Base-by-base conservation (phyloP, 1,140 invertebrate species). In the Drosophila nikananu region DNA sequence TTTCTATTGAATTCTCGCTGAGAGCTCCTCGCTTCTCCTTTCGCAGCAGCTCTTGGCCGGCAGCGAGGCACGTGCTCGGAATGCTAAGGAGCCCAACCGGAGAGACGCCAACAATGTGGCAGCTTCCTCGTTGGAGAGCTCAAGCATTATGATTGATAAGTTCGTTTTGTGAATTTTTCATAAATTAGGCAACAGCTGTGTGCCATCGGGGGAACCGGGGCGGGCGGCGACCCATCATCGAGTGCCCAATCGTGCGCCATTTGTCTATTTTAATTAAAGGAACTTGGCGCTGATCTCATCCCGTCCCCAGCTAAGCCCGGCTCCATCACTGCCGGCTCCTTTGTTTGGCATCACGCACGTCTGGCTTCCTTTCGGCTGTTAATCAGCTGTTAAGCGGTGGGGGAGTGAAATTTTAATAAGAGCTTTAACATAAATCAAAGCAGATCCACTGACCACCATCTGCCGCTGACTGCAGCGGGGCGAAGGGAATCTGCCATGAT, bases 101-200 rank as follows among this genome's bases (percentile, higher is more conserved):
- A 19, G 77, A 48, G 72, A 64, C 7, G 66, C 44, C 70, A 59
- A 49, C 77, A 89, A 79, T 89, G 86, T 89, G 57, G 67, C 70
- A 62, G 74, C 52, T 32, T 52, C 81, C 54, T 65, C 59, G 66
- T 35, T 48, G 41, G 25, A 63, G 46, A 54, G 79, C 67, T 66
- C 66, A 78, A 63, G 84, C 81, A 84, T 89, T 89, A 89, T 89
- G 84, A 89, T 89, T 89, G 84, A 89, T 89, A 89, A 89, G 84
- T 89, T 89, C 84, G 86, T 84, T 89, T 84, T 89, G 84, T 84
- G 84, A 89, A 89, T 89, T 89, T 89, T 89, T 89, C 86, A 89
- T 89, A 89, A 89, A 90, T 89, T 89, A 89, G 86, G 81, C 75
- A 77, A 65, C 86, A 81, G 81, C 81, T 84, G 84, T 64, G 67